Conservation (phyloP, 2,797 vertebrate species). For the Smutsia temminckii region DNA sequence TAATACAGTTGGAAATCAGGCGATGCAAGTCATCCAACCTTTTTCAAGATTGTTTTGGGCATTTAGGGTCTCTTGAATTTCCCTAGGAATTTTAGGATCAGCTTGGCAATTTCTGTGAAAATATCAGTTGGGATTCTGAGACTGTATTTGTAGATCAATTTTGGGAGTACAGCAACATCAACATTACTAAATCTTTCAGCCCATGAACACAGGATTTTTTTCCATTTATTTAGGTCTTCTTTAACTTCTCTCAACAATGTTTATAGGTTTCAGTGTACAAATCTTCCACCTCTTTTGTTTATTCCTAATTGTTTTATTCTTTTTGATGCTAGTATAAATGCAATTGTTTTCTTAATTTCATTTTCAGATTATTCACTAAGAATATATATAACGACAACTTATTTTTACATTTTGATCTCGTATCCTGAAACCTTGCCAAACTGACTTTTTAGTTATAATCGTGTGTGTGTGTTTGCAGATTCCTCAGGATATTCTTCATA, state of each 20-base stretch:
- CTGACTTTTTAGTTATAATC: not conserved
- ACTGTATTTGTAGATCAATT: not conserved
- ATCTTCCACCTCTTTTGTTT: not conserved
- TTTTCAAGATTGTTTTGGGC: not conserved
- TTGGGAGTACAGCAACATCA: not conserved
- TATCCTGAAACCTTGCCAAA: not conserved
- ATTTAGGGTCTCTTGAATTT: not conserved
- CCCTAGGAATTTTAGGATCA: not conserved
- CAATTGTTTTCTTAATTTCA: not conserved
- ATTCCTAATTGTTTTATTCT: not conserved
- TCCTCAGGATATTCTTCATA: not conserved
- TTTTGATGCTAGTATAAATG: not conserved
- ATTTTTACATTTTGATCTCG: not conserved
- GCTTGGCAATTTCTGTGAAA: not conserved
- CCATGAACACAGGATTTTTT: not conserved
- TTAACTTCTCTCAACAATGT: not conserved
- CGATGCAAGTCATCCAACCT: not conserved
- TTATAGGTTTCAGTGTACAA: not conserved
- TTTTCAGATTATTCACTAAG: not conserved
- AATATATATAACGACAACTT: not conserved
- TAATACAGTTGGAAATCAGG: not conserved
- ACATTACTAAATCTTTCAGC: not conserved
- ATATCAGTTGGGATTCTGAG: not conserved
- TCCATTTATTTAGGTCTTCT: not conserved
- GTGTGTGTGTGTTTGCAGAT: not conserved